Evolutionary conservation across 2,113 vertebrate genomes (phyloP), one percentile per base, ranked within the genome.

Genomic region (Origma solitaria): DNA sequence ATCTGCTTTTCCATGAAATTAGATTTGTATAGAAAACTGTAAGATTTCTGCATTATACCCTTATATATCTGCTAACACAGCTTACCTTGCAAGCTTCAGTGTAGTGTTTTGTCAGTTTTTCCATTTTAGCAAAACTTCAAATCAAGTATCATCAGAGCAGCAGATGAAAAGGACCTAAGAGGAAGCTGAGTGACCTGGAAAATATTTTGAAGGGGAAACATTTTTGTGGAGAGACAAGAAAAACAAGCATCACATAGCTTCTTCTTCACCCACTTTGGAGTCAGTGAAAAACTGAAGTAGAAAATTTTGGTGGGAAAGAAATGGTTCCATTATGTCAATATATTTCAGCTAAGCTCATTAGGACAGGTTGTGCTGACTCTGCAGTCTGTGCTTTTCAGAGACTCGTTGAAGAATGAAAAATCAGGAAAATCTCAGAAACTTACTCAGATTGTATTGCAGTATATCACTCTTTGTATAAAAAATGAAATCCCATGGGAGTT

Each of bases 401-500:
- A 38, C 13, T 33, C 13, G 23, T 11, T 30, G 27, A 86, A 77
- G 20, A 77, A 61, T 49, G 11, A n/a, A 64, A 90, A 60, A 8
- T 28, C 42, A 76, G 65, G 31, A 33, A 42, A 31, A 49, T 25
- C 28, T 37, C 19, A 47, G 11, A 77, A 72, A 65, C 42, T 17
- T 80, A 24, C 11, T 44, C 13, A n/a, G 77, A 57, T 40, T 15
- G 1, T 44, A 19, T n/a, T 53, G 17, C 10, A 37, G 7, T 15
- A 13, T 68, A 37, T 66, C 3, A 58, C 1, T 50, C 9, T 44
- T 42, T 42, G 3, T 38, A 38, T 30, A 68, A 72, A 66, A 76
- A 30, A 6, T 33, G 45, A 69, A 68, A 57, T n/a, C 9, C 9
- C 0, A 0, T 57, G 1, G 2, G 11, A 37, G 3, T 37, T 54